Percentiles rank a stretch among this genome's conserved stretches.
Conservation (phyloP, 2,888 invertebrate genomes). For the Crematogaster levior region DNA sequence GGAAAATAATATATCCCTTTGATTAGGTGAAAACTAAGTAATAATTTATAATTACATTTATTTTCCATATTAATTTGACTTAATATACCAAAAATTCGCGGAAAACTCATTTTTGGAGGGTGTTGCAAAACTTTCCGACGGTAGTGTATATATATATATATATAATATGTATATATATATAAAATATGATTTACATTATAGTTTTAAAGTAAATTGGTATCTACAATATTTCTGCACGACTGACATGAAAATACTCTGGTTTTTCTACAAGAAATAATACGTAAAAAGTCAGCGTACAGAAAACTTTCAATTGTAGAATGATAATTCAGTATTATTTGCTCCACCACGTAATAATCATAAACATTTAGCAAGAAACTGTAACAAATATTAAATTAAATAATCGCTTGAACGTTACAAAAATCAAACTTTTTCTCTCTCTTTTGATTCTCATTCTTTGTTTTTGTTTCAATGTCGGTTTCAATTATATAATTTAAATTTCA, state of each 20-base stretch:
- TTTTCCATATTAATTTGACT: too few relatives aligned
- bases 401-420: not conserved
- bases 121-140: too few relatives aligned
- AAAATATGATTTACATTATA: not conserved
- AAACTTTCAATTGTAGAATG: not conserved
- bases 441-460: not conserved
- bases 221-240: not conserved
- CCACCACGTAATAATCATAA: not conserved
- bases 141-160: too few relatives aligned
- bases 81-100: too few relatives aligned
- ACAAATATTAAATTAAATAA: not conserved
- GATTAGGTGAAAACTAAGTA: too few relatives aligned
- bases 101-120: too few relatives aligned
- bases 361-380: not conserved
- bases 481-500: not conserved
- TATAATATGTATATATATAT: too few relatives aligned
- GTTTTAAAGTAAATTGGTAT: not conserved
- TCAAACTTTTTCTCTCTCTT: not conserved
- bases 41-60: too few relatives aligned
- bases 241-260: not conserved
- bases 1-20: too few relatives aligned
- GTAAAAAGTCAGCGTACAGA: not conserved
- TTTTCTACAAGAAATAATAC: not conserved
- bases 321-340: not conserved
- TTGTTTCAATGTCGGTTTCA: too few relatives aligned